Base-by-base conservation (phyloP, 2,888 invertebrate species). In the Harpalus rubripes region DNA sequence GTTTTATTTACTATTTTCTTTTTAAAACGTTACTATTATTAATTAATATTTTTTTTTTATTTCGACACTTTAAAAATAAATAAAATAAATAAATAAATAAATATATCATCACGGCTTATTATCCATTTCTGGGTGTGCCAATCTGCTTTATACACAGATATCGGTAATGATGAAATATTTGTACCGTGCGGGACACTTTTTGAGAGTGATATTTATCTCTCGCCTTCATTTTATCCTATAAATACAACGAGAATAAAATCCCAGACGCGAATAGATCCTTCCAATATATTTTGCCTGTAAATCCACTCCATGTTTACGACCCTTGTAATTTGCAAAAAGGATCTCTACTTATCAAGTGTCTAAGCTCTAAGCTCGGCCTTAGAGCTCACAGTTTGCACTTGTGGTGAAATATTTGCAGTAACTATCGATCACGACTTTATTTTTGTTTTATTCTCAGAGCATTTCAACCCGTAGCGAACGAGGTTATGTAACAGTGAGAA, bases 361-460 rank as follows among this genome's bases (percentile, higher is more conserved):
- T 52, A 52, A 52, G 44, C 44, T 12, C 44, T 52, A 52, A 52
- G 44, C 44, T 12, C 44, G 10, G 7, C 32, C 32, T 52, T 52
- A 12, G 10, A 12, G 44, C 10, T 52, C 10, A 12, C 44, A 52
- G 44, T 52, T 52, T 12, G 22, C 12, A 22, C 12, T 15, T n/a
- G 68, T 39, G 68, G 68, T 39, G 41, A 39, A 39, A 68, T 68
- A 68, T 68, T 68, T 41, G 15, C 12, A 68, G 39, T 1, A 1
- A n/a, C 32, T 68, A 68, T 68, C 41, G 68, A 68, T 68, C 39
- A 63, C 63, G 22, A 18, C 1, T 41, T 68, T 41, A 41, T 68
- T 68, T 68, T 68, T 68, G 68, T 32, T 68, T 68, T 68, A 41
- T 68, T 68, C 68, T n/a, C 39, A 15, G 41, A 41, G 68, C n/a